Evolutionary conservation across 1,140 invertebrate species (phyloP).

Genomic region (Berghia stephanieae): DNA sequence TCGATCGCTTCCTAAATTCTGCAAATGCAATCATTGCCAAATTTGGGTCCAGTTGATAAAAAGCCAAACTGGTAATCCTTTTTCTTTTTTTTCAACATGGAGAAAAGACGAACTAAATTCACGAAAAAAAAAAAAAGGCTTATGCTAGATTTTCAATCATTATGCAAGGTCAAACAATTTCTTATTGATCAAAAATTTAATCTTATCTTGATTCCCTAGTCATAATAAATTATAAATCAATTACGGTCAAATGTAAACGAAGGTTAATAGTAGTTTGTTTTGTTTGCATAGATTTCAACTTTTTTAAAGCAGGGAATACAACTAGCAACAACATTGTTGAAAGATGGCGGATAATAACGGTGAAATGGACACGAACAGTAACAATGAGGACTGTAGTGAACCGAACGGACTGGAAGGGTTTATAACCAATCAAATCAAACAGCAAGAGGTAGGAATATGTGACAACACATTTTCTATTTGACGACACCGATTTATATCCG

Average conservation of each 20-base stretch:
- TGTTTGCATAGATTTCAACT: too few relatives aligned
- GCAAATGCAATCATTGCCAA: too few relatives aligned
- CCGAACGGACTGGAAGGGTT: constrained; percentile 31
- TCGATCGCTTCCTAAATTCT: too few relatives aligned
- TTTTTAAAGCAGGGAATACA: too few relatives aligned
- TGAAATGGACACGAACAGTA: not conserved
- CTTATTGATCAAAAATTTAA: not conserved
- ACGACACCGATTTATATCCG: not conserved
- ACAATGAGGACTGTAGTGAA: not conserved
- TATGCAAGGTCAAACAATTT: not conserved
- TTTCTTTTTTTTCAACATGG: too few relatives aligned
- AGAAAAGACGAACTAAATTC: too few relatives aligned
- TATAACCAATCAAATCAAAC: constrained; percentile 31
- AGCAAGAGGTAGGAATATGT: constrained; percentile 35
- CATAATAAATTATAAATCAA: not conserved
- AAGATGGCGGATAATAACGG: constrained; percentile 41
- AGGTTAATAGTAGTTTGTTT: too few relatives aligned
- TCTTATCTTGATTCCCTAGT: not conserved
- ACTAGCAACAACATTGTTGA: constrained; percentile 42
- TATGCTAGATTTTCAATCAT: constrained; percentile 16
- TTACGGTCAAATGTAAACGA: not conserved
- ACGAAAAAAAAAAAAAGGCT: too few relatives aligned
- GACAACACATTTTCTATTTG: not conserved
- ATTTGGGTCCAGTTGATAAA: too few relatives aligned
- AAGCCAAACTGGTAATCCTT: too few relatives aligned